Percentiles rank a stretch among this genome's conserved stretches.
phyloP scores from a whole-genome alignment of 2,888 invertebrate species.

The Amiota communis region DNA sequence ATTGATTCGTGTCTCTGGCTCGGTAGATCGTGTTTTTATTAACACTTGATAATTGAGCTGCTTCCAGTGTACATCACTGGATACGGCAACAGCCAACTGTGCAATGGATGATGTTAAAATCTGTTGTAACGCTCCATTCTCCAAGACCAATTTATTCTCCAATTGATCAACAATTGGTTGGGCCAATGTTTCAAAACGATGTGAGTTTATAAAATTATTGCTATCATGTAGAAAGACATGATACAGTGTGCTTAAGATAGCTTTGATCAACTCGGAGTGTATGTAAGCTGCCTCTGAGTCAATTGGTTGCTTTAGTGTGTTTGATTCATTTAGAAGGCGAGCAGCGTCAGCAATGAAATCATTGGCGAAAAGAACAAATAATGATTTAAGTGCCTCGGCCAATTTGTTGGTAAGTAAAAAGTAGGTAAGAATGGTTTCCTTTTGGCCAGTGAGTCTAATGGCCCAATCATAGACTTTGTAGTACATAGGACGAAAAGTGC shows the following conservation, averaged over 20 bases:
- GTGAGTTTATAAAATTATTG: constrained; percentile 87
- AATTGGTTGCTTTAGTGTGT: constrained; percentile 75
- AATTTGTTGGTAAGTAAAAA: constrained; percentile 82
- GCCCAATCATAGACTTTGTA: constrained; percentile 93
- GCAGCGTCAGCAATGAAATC: constrained; percentile 89
- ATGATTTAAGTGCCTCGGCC: constrained; percentile 86
- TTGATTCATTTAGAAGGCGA: constrained; percentile 80
- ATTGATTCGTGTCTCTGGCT: constrained; percentile 82
- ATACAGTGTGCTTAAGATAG: constrained; percentile 83
- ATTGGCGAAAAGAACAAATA: constrained; percentile 92
- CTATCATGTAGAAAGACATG: constrained; percentile 88
- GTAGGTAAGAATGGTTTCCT: constrained; percentile 79
- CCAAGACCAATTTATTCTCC: constrained; percentile 80
- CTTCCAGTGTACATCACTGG: constrained; percentile 92
- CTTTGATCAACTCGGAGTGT: constrained; percentile 74
- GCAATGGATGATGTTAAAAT: constrained; percentile 86
- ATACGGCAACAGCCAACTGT: constrained; percentile 86
- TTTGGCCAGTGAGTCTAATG: constrained; percentile 72
- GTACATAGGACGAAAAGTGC: constrained; percentile 90
- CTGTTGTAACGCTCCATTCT: constrained; percentile 75
- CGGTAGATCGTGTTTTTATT: constrained; percentile 87
- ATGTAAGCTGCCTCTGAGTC: constrained; percentile 71
- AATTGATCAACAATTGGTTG: constrained; percentile 92
- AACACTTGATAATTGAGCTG: constrained; percentile 91
- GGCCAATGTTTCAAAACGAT: constrained; percentile 87